phyloP scores from a whole-genome alignment of 1,140 invertebrate genomes.

The Drosophila hydei region DNA sequence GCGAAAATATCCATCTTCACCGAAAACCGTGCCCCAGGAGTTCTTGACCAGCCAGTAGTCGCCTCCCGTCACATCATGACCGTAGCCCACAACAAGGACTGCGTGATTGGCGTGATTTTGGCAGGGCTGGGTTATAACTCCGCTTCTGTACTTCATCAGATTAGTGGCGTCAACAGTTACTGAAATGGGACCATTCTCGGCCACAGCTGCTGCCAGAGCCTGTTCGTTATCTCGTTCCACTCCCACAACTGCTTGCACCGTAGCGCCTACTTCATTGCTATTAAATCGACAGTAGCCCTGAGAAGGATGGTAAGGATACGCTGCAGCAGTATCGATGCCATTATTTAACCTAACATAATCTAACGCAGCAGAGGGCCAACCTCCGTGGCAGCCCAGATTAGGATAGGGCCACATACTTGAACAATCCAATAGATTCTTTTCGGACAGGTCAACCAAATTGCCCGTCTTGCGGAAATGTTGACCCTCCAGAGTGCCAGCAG shows the following conservation, averaged over 20 bases:
- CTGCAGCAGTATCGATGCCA: conserved; percentile 88
- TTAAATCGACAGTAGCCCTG: conserved; percentile 52
- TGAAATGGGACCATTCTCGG: conserved; percentile 89
- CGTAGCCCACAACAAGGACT: conserved; percentile 89
- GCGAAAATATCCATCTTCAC: conserved; percentile 86
- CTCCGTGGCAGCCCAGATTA: conserved; percentile 94
- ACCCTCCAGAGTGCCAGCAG: background rate
- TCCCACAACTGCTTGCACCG: conserved; percentile 86
- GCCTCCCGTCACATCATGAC: conserved; percentile 85
- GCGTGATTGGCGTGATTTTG: conserved; percentile 86
- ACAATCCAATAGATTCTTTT: conserved; percentile 96
- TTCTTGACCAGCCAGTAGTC: conserved; percentile 89
- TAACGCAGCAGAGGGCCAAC: conserved; percentile 88
- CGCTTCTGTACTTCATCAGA: conserved; percentile 89
- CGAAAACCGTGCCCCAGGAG: conserved; percentile 85
- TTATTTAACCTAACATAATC: conserved; percentile 91
- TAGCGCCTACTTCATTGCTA: background rate
- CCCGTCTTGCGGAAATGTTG: too few relatives aligned
- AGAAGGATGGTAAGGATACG: conserved; percentile 89
- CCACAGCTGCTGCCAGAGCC: conserved; percentile 88
- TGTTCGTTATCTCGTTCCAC: conserved; percentile 16
- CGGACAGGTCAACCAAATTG: conserved; percentile 90
- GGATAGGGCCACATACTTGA: too few relatives aligned
- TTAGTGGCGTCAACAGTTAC: conserved; percentile 89
- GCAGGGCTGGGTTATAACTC: conserved; percentile 85